Conservation (phyloP, 2,888 invertebrate species). For the Cordylochernes scorpioides region DNA sequence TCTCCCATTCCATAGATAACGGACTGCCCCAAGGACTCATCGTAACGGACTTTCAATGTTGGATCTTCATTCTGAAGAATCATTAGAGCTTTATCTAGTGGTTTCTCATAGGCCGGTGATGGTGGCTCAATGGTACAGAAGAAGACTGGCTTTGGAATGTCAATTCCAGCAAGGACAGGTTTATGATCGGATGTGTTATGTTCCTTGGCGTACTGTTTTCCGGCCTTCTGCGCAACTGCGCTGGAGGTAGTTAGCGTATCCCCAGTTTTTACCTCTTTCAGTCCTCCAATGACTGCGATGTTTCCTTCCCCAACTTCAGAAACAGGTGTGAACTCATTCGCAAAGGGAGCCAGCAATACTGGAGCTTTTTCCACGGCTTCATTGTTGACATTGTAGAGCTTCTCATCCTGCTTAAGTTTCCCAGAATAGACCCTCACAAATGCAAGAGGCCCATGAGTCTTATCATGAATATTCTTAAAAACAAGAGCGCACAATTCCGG, state of each 20-base stretch:
- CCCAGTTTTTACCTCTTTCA: conserved; percentile 38
- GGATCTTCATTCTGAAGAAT: conserved; percentile 73
- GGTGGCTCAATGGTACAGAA: conserved; percentile 86
- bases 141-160: conserved; percentile 76
- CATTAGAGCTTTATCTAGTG: conserved; percentile 48
- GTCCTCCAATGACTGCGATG: conserved; percentile 61
- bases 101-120: conserved; percentile 39
- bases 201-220: conserved; percentile 32
- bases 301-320: conserved; percentile 38
- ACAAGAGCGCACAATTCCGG: conserved; percentile 46
- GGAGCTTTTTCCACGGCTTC: conserved; percentile 36
- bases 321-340: conserved; percentile 63
- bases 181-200: conserved; percentile 31
- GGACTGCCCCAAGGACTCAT: conserved; percentile 54
- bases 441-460: conserved; percentile 56
- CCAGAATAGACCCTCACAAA: conserved; percentile 61
- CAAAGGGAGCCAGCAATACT: conserved; percentile 41
- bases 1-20: conserved; percentile 90
- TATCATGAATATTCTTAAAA: conserved; percentile 77
- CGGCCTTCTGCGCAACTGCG: conserved; percentile 7
- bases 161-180: conserved; percentile 29
- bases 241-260: conserved; percentile 23
- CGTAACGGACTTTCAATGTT: conserved; percentile 40
- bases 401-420: conserved; percentile 36
- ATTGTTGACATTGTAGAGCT: conserved; percentile 42